These are phyloP conservation scores for Myiotriccus ornatus DNA, from an alignment of 2,797 vertebrate genomes.

Conservation along the genomic window DNA sequence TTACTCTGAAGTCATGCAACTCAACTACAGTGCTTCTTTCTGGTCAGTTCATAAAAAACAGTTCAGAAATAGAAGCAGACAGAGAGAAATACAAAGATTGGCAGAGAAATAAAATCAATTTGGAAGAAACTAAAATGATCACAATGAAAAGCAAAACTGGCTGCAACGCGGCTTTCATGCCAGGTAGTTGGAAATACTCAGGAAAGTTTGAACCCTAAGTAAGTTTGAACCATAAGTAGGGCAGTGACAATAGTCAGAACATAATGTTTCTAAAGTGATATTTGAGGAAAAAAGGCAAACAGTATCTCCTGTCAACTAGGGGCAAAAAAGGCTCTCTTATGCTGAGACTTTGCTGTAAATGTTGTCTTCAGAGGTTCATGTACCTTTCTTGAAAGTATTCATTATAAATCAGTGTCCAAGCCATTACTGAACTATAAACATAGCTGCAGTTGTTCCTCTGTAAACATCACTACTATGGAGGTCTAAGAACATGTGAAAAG, in stretches of 20 bases:
- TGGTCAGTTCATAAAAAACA: neutral
- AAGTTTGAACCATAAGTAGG: neutral
- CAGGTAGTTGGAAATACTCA: neutral
- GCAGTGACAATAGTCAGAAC: neutral
- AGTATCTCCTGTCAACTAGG: neutral
- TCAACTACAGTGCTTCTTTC: neutral
- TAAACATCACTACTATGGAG: slow-evolving; percentile 12
- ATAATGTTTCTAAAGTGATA: neutral
- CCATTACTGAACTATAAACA: neutral
- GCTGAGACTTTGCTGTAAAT: neutral
- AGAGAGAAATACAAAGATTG: neutral
- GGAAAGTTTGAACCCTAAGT: neutral
- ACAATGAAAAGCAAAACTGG: neutral
- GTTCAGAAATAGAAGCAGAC: neutral
- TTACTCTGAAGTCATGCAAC: neutral
- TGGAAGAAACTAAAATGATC: neutral
- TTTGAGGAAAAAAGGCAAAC: neutral
- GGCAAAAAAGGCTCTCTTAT: neutral
- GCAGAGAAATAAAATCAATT: neutral
- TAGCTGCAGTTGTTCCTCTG: slow-evolving; percentile 1
- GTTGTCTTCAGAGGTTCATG: neutral
- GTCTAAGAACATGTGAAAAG: slow-evolving; percentile 25
- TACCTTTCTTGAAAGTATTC: neutral
- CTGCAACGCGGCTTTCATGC: neutral
- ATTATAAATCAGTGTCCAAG: neutral